Evolutionary conservation across 2,113 vertebrate genomes (phyloP).

Genomic region (Leptobrachium ailaonicum): DNA sequence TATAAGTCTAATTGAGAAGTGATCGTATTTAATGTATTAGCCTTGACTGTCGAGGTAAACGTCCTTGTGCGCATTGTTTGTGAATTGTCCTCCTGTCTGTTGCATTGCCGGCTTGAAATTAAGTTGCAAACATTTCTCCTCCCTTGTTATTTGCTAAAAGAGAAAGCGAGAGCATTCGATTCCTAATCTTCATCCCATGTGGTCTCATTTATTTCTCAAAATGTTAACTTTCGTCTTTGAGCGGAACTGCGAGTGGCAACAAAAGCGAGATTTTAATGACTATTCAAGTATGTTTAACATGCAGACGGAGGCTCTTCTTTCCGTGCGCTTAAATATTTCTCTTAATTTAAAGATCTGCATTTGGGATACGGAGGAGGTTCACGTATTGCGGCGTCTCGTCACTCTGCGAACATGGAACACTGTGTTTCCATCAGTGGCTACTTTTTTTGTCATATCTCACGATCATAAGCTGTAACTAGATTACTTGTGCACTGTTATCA

Average conservation of each 20-base stretch:
- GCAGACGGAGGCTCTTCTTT: constrained; percentile 61
- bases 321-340: constrained; percentile 56
- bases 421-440: no score
- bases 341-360: constrained; percentile 64
- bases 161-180: constrained; percentile 52
- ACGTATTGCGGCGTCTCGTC: no score
- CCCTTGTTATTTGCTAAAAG: constrained; percentile 23
- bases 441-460: no score
- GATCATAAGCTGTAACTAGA: no score
- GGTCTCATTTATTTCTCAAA: constrained; percentile 70
- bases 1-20: neutral
- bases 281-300: constrained; percentile 67
- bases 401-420: no score
- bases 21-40: neutral
- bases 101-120: constrained; percentile 14
- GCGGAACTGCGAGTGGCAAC: constrained; percentile 60
- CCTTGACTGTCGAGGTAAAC: constrained; percentile 16
- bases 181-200: constrained; percentile 64
- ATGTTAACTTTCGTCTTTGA: constrained; percentile 64
- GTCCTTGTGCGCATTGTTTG: neutral
- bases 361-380: neutral
- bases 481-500: no score
- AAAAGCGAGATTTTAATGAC: constrained; percentile 68
- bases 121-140: constrained; percentile 27
- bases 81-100: neutral